These are phyloP conservation scores for Microctenopoma stevenorrisi DNA, from an alignment of 2,797 vertebrate species.

Conservation along the genomic window DNA sequence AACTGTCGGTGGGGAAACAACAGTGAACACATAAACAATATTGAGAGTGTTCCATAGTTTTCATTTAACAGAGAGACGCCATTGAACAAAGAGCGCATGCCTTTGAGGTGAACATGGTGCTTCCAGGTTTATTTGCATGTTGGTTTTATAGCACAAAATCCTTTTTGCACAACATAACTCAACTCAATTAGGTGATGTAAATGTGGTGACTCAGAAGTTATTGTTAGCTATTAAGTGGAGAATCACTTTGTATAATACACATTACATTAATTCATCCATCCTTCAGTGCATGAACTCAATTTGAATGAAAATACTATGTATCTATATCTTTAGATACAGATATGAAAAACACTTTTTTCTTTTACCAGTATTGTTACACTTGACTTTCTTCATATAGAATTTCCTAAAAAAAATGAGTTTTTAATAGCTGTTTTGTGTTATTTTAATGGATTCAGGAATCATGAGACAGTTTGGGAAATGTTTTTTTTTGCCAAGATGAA, in stretches of 20 bases:
- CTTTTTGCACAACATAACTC: slow-evolving; percentile 39
- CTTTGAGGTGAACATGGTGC: slow-evolving; percentile 52
- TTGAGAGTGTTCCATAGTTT: slow-evolving; percentile 56
- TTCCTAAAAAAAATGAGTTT: slow-evolving; percentile 18
- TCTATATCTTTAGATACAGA: background rate
- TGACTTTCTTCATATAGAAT: slow-evolving; percentile 6
- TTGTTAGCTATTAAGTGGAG: slow-evolving; percentile 37
- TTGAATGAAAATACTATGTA: slow-evolving; percentile 10
- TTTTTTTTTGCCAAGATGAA: slow-evolving; percentile 5
- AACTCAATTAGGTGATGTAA: slow-evolving; percentile 50
- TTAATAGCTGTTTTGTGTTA: slow-evolving; percentile 31
- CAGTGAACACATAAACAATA: slow-evolving; percentile 64
- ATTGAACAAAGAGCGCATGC: slow-evolving; percentile 59
- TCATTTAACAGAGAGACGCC: slow-evolving; percentile 64
- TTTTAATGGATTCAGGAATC: slow-evolving; percentile 35
- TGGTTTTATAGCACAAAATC: slow-evolving; percentile 47
- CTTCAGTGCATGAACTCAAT: slow-evolving; percentile 5
- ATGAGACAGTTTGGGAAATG: slow-evolving; percentile 18
- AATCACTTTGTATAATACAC: slow-evolving; percentile 30
- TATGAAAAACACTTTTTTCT: slow-evolving; percentile 2
- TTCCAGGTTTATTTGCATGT: slow-evolving; percentile 61
- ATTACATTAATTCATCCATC: slow-evolving; percentile 1
- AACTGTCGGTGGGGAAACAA: slow-evolving; percentile 71
- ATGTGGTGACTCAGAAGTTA: slow-evolving; percentile 33
- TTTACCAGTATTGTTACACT: background rate